These are phyloP conservation scores for Drosophila nigrodunni DNA, from an alignment of 1,140 invertebrate species.

Conservation along the genomic window DNA sequence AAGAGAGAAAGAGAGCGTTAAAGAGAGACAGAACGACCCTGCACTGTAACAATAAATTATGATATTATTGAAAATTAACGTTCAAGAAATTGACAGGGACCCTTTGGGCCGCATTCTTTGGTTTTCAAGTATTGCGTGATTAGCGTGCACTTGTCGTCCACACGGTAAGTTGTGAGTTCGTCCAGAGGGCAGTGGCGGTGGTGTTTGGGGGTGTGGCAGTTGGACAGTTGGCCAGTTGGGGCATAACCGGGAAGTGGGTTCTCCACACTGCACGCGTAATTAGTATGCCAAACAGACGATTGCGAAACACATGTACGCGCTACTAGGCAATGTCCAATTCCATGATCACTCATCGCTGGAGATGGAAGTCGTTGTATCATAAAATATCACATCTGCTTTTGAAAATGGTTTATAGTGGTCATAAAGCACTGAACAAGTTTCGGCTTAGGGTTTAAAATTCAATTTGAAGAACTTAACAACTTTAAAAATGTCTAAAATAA, in stretches of 20 bases:
- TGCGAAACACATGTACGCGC: slow-evolving; percentile 69
- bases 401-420: too few relatives aligned
- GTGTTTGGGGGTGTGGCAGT: not conserved
- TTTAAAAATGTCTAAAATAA: too few relatives aligned
- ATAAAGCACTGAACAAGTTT: too few relatives aligned
- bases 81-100: slow-evolving; percentile 67
- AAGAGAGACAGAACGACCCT: not conserved
- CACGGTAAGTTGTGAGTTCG: slow-evolving; percentile 42
- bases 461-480: too few relatives aligned
- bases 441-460: too few relatives aligned
- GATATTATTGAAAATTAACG: slow-evolving; percentile 80
- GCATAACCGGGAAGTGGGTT: not conserved
- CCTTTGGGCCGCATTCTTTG: not conserved
- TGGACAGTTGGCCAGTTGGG: not conserved
- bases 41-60: slow-evolving; percentile 76
- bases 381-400: too few relatives aligned
- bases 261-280: slow-evolving; percentile 54
- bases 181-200: not conserved
- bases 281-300: slow-evolving; percentile 72
- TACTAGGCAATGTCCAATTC: slow-evolving; percentile 27
- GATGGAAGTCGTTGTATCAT: too few relatives aligned
- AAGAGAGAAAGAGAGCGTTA: not conserved
- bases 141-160: slow-evolving; percentile 67
- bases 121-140: slow-evolving; percentile 36
- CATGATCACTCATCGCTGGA: not conserved